A percentile compares a stretch with the other conserved stretches of the same genome.
These are phyloP conservation scores for Danio aesculapii DNA, from an alignment of 2,797 vertebrate species.

Conservation along the genomic window DNA sequence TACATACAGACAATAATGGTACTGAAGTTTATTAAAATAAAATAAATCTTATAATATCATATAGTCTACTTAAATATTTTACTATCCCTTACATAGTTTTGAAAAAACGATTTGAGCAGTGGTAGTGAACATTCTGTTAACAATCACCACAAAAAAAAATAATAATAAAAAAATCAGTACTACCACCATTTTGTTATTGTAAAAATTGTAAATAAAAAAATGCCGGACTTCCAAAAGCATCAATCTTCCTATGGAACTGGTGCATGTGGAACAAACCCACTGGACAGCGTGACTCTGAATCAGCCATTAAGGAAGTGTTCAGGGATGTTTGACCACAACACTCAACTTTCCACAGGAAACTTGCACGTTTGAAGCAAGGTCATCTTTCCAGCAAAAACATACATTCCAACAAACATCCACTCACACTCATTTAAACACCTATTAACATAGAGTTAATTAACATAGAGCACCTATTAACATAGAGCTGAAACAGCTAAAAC, in stretches of 20 bases:
- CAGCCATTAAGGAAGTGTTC: slow-evolving; percentile 70
- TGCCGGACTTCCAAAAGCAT: neutral
- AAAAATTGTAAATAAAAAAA: neutral
- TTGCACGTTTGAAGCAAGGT: slow-evolving; percentile 73
- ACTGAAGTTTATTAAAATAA: too few species aligned
- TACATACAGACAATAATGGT: too few species aligned
- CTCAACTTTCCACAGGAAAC: slow-evolving; percentile 72
- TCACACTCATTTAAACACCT: neutral
- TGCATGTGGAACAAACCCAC: slow-evolving; percentile 51
- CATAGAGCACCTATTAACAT: too few species aligned
- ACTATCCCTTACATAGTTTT: too few species aligned
- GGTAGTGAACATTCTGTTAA: too few species aligned
- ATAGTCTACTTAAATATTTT: too few species aligned
- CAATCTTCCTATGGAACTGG: slow-evolving; percentile 3
- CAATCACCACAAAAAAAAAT: too few species aligned
- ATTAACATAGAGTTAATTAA: too few species aligned
- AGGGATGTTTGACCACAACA: slow-evolving; percentile 71
- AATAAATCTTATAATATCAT: too few species aligned
- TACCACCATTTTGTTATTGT: too few species aligned
- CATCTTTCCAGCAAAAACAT: slow-evolving; percentile 57
- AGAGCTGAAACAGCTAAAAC: neutral
- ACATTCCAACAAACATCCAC: slow-evolving; percentile 30
- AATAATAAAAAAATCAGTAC: too few species aligned
- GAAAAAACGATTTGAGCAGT: too few species aligned
- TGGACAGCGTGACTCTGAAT: slow-evolving; percentile 50